Percentiles rank a stretch among this genome's conserved stretches.
Evolutionary conservation across 2,113 vertebrate genomes (phyloP).

Genomic region (Psilopsiagon aurifrons): DNA sequence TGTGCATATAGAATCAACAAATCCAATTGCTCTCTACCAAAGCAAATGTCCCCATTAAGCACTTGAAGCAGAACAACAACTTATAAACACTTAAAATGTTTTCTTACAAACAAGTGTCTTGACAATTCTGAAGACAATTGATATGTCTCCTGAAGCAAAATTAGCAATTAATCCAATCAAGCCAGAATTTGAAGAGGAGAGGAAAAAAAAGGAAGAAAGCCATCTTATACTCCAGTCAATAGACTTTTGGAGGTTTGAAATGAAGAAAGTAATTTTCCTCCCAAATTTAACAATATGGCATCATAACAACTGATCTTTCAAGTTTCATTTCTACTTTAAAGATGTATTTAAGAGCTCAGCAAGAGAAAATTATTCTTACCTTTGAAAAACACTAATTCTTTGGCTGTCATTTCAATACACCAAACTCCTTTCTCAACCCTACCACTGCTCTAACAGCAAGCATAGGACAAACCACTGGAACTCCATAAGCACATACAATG

Average conservation of each 20-base stretch:
- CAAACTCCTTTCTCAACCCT: not conserved
- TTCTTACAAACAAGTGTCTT: not conserved
- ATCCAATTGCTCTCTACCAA: not conserved
- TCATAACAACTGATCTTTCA: not conserved
- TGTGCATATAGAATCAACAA: conserved; percentile 15
- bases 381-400: not conserved
- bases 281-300: not conserved
- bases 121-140: conserved; percentile 18
- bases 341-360: not conserved
- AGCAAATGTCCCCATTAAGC: conserved; percentile 16
- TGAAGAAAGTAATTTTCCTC: not conserved
- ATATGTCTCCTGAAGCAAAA: not conserved
- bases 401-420: not conserved
- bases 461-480: not conserved
- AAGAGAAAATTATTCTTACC: not conserved
- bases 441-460: not conserved
- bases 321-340: not conserved
- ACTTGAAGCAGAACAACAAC: conserved; percentile 25
- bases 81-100: not conserved
- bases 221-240: not conserved
- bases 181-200: not conserved
- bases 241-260: not conserved
- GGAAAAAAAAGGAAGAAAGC: not conserved
- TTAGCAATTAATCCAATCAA: conserved; percentile 33
- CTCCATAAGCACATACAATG: fast-evolving